A percentile compares a stretch with the other conserved stretches of the same genome.
These are phyloP conservation scores for Oxyura jamaicensis DNA, from an alignment of 2,113 vertebrate species.

Conservation along the genomic window DNA sequence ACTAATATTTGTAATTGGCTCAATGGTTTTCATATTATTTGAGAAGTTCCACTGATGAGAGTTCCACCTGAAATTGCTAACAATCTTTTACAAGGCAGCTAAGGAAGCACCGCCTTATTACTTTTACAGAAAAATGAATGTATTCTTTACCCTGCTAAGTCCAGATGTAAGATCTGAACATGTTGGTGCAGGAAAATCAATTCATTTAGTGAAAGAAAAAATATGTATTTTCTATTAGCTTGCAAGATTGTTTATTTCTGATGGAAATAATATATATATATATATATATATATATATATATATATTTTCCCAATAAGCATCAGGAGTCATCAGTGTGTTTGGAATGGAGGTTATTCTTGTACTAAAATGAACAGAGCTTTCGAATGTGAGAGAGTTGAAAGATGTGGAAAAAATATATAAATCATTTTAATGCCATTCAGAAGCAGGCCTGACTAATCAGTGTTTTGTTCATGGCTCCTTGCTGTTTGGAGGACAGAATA, in stretches of 20 bases:
- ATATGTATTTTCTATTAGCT: not conserved
- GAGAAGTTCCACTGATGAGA: no score
- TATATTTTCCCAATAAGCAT: conserved; percentile 10
- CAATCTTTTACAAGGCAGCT: not conserved
- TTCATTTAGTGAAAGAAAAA: not conserved
- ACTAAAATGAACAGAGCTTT: not conserved
- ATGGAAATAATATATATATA: conserved; percentile 24
- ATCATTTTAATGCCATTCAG: conserved; percentile 28
- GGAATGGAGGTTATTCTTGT: not conserved
- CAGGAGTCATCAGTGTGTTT: not conserved
- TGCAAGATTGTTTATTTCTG: conserved; percentile 7
- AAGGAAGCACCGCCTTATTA: not conserved
- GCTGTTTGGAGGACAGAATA: conserved; percentile 22
- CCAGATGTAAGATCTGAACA: not conserved
- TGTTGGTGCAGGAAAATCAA: conserved; percentile 7
- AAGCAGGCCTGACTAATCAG: conserved; percentile 25
- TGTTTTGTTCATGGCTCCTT: conserved; percentile 25
- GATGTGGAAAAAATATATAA: conserved; percentile 31
- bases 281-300: no score
- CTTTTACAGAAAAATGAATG: not conserved
- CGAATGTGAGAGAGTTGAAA: not conserved
- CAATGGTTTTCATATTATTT: not conserved
- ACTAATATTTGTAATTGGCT: not conserved
- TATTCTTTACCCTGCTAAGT: not conserved
- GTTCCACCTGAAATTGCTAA: no score